Percentiles rank a stretch among this genome's conserved stretches.
phyloP scores from a whole-genome alignment of 2,888 invertebrate species.

The Rhyacophila evoluta region DNA sequence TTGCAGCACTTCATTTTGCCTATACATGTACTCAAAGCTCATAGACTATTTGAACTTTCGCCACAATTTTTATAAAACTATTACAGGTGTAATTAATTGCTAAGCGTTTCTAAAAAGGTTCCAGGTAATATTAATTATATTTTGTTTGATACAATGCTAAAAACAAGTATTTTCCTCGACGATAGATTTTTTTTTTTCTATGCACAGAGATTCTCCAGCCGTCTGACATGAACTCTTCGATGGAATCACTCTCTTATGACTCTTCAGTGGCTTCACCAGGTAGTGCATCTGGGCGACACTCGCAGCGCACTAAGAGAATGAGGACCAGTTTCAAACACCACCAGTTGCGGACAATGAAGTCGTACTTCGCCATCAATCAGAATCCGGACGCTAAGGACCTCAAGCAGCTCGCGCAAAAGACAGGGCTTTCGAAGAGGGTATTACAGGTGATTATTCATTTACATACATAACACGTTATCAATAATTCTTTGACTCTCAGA shows the following conservation, averaged over 20 bases:
- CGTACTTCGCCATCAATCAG: slow-evolving; percentile 98
- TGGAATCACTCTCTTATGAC: slow-evolving; percentile 83
- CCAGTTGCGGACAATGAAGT: slow-evolving; percentile 98
- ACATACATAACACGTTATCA: too few species aligned
- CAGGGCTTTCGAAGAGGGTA: slow-evolving; percentile 96
- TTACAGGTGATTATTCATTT: slow-evolving; percentile 97
- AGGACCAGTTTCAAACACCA: slow-evolving; percentile 99
- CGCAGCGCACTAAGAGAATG: slow-evolving; percentile 92
- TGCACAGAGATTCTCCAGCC: slow-evolving; percentile 79
- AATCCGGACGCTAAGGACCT: slow-evolving; percentile 99
- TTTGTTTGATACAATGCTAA: too few species aligned
- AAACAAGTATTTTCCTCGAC: neutral
- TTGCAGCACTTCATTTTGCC: too few species aligned
- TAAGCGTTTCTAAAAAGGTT: too few species aligned
- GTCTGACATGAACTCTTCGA: slow-evolving; percentile 79
- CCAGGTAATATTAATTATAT: too few species aligned
- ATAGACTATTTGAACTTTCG: too few species aligned
- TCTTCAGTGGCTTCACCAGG: slow-evolving; percentile 80
- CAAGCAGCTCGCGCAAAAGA: slow-evolving; percentile 98
- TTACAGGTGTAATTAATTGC: too few species aligned
- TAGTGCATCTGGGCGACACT: slow-evolving; percentile 70
- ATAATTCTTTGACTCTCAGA: too few species aligned
- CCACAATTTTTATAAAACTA: too few species aligned
- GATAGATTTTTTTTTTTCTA: neutral
- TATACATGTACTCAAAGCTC: too few species aligned